A percentile compares a stretch with the other conserved stretches of the same genome.
These are phyloP conservation scores for Benitochromis conjunctus DNA, from an alignment of 2,113 vertebrate species.

Conservation along the genomic window DNA sequence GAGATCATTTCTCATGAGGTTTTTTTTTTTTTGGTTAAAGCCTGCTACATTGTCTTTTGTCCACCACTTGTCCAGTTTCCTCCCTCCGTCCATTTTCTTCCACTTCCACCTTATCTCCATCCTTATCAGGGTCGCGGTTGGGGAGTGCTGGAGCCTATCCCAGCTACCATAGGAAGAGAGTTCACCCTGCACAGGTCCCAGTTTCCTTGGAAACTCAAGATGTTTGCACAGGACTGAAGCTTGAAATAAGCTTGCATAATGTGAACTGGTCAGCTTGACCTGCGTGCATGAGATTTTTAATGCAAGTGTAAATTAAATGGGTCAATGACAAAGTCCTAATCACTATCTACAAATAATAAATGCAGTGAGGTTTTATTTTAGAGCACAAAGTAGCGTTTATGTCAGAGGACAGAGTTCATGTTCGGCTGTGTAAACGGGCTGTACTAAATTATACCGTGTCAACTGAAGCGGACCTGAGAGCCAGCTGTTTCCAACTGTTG, in stretches of 20 bases:
- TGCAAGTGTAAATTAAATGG: not conserved
- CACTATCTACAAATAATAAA: not conserved
- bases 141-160: not conserved
- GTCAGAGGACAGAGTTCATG: not conserved
- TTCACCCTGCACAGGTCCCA: rapidly evolving
- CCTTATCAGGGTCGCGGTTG: not conserved
- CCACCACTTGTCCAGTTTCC: not conserved
- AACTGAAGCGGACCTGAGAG: not conserved
- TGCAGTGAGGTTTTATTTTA: not conserved
- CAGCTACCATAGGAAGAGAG: not conserved
- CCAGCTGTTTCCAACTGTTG: not conserved
- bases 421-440: not conserved
- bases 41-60: not conserved
- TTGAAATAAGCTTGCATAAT: not conserved
- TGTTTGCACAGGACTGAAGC: not conserved
- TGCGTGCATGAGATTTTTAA: not conserved
- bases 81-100: not conserved
- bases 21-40: not conserved
- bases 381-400: not conserved
- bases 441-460: not conserved
- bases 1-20: too few relatives aligned
- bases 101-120: not conserved
- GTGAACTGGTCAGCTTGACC: not conserved
- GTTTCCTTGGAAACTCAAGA: not conserved
- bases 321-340: not conserved